Base-by-base conservation (phyloP, 1,140 invertebrate genomes). In the Octopus bimaculoides region DNA sequence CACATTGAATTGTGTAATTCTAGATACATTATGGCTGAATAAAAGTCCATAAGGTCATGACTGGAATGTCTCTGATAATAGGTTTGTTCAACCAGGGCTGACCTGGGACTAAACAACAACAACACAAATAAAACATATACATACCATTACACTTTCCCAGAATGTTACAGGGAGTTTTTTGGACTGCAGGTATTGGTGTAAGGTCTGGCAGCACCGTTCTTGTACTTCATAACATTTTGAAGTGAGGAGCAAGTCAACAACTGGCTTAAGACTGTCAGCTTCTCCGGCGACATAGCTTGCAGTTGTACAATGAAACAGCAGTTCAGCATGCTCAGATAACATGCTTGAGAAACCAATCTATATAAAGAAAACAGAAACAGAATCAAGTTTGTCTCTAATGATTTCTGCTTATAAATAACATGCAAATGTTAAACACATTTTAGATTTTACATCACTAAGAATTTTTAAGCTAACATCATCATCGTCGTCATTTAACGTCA, bases 141-240 rank as follows among this genome's bases (percentile, higher is more conserved):
- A 14, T 52, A 74, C 73, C 73, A n/a, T 20, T 9, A 74, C 20
- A 52, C 8, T 20, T 10, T n/a, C 73, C 73, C 73, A 74, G 20
- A 74, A 74, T 10, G 73, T 20, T n/a, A 74, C 41, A 9, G 73
- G 41, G 10, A 20, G 20, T 74, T 74, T n/a, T 17, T 52, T 74
- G 73, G 73, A 74, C 41, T 74, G 17, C 73, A 74, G 20, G n/a
- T 20, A 74, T 10, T 74, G n/a, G 8, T 74, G 17, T 52, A 74
- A 26, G 20, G 20, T 74, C 10, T n/a, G 17, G 73, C 73, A 74
- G 41, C 73, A 74, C 73, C 17, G 73, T 74, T 74, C 73, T 52
- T 74, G 73, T 20, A 74, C 73, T 52, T 74, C 73, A 26, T 74
- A 74, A 26, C n/a, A 74, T n/a, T 61, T 61, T 17, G 73, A n/a